These are phyloP conservation scores for Psammodynastes pulverulentus DNA, from an alignment of 2,113 vertebrate species.

Conservation along the genomic window DNA sequence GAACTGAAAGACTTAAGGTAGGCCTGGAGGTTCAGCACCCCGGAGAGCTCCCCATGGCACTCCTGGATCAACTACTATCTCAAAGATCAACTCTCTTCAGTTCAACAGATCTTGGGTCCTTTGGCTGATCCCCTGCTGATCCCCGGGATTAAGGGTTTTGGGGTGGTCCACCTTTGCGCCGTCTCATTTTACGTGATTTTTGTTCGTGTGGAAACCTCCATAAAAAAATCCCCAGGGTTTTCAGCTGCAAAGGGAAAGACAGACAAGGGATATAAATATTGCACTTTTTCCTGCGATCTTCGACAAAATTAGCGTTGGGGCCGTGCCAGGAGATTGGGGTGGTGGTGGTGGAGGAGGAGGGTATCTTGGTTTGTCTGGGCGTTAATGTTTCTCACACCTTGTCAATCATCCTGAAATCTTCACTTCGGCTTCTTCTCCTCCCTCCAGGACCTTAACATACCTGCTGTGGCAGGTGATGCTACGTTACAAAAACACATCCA, in stretches of 20 bases:
- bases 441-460: too few relatives aligned
- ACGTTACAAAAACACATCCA: not conserved
- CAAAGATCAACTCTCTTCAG: not conserved
- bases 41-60: not conserved
- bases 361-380: not conserved
- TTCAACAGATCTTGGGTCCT: not conserved
- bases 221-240: not conserved
- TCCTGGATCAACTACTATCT: not conserved
- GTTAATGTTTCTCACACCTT: not conserved
- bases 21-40: not conserved
- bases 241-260: not conserved
- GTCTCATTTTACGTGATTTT: not conserved
- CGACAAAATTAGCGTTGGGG: not conserved
- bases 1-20: constrained; percentile 12
- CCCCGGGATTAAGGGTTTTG: not conserved
- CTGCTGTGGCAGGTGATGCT: not conserved
- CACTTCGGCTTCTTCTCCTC: not conserved
- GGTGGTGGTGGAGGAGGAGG: too few relatives aligned
- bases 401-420: not conserved
- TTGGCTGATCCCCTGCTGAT: not conserved
- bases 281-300: not conserved
- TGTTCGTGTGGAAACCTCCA: not conserved
- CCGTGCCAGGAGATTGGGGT: not conserved
- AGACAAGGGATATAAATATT: not conserved
- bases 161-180: not conserved